Conservation (phyloP, 2,113 vertebrate genomes). For the Oceanites oceanicus region DNA sequence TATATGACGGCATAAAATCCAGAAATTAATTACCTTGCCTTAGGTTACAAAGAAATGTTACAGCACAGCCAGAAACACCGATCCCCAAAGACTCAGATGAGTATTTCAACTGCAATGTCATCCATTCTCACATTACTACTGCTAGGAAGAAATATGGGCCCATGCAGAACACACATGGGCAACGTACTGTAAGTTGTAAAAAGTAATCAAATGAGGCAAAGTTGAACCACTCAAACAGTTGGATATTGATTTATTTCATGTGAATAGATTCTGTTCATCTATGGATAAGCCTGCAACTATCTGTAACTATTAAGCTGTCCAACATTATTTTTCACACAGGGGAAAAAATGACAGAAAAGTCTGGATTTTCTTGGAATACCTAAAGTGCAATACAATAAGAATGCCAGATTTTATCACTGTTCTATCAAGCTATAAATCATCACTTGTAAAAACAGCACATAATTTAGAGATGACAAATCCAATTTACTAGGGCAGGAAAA, state of each 20-base stretch:
- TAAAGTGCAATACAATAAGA: background rate
- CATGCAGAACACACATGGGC: background rate
- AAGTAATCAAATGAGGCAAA: background rate
- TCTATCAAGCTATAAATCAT: slow-evolving; percentile 36
- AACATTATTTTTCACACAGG: background rate
- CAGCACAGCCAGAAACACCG: background rate
- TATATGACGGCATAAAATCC: background rate
- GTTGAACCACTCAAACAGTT: background rate
- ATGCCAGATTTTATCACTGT: slow-evolving; percentile 1
- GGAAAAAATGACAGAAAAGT: background rate
- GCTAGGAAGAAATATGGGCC: background rate
- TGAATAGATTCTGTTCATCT: background rate
- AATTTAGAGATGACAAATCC: slow-evolving; percentile 51
- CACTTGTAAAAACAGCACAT: slow-evolving; percentile 6
- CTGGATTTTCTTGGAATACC: background rate
- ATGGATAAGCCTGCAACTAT: background rate
- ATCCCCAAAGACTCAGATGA: background rate
- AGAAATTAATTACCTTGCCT: background rate
- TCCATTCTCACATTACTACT: background rate
- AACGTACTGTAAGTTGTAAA: background rate
- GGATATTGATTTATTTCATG: background rate
- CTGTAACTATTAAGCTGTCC: background rate
- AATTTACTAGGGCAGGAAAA: slow-evolving; percentile 18
- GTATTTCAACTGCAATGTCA: background rate
- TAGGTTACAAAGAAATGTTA: background rate